Evolutionary conservation across 2,797 vertebrate species (phyloP).

Genomic region (Argya squamiceps): DNA sequence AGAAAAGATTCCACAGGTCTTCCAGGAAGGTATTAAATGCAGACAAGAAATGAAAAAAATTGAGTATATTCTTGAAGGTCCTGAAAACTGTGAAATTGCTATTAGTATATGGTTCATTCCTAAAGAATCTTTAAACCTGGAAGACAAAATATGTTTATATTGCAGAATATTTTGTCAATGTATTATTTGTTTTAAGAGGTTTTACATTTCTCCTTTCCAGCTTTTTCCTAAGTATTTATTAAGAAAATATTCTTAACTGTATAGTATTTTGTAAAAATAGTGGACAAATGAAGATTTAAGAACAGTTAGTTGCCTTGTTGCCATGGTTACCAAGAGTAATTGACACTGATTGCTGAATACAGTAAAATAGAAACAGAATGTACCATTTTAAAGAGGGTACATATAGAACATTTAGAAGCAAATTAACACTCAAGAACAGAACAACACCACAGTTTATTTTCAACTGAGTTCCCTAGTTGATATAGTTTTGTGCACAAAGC

Average conservation of each 20-base stretch:
- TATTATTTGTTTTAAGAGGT: not conserved
- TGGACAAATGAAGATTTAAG: slow-evolving; percentile 77
- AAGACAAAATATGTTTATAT: not conserved
- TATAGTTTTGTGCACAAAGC: slow-evolving; percentile 39
- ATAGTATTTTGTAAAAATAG: slow-evolving; percentile 69
- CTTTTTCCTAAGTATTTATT: not conserved
- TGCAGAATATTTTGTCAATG: not conserved
- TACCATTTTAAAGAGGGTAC: slow-evolving; percentile 70
- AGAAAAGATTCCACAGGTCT: not conserved
- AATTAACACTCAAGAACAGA: slow-evolving; percentile 46
- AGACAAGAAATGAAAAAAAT: not conserved
- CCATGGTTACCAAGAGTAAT: slow-evolving; percentile 75
- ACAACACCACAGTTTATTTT: slow-evolving; percentile 41
- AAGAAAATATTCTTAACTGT: slow-evolving; percentile 42
- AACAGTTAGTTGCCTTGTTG: slow-evolving; percentile 72
- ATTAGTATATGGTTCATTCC: not conserved
- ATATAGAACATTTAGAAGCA: slow-evolving; percentile 53
- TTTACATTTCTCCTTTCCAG: not conserved
- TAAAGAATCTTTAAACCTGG: not conserved
- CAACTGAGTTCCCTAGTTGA: slow-evolving; percentile 14
- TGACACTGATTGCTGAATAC: slow-evolving; percentile 77
- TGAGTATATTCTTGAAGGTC: not conserved
- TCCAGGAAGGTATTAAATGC: not conserved
- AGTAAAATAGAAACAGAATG: slow-evolving; percentile 71
- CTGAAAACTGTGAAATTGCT: not conserved